Conservation (phyloP, 1,140 invertebrate genomes). For the Drosophila watanabei region DNA sequence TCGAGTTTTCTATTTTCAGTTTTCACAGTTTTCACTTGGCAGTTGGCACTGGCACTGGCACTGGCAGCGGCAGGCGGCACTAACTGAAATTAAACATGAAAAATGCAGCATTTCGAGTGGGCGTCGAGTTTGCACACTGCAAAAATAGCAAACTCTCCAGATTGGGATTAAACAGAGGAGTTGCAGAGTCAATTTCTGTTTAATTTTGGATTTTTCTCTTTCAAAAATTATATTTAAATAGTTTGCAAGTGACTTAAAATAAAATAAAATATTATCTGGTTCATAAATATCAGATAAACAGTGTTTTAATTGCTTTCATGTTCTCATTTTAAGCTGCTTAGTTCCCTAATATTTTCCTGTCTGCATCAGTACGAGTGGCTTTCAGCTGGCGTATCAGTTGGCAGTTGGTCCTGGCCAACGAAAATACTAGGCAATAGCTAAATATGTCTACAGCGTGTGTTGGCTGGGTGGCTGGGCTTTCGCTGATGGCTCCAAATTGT, state of each 20-base stretch:
- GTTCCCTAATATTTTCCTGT: not conserved
- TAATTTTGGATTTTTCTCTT: not conserved
- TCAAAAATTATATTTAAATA: not conserved
- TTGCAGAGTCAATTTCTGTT: not conserved
- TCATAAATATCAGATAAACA: not conserved
- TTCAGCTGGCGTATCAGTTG: constrained; percentile 26
- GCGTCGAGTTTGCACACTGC: constrained; percentile 2
- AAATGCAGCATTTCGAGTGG: constrained; percentile 62
- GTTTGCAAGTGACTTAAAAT: not conserved
- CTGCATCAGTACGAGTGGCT: constrained; percentile 2
- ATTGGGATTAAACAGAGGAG: not conserved
- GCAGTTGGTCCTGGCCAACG: constrained; percentile 23
- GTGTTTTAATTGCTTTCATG: not conserved
- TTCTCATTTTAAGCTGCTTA: not conserved
- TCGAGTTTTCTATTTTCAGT: constrained; percentile 37
- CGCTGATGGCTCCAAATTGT: constrained; percentile 42
- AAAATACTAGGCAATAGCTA: constrained; percentile 41
- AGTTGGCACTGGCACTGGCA: constrained; percentile 20
- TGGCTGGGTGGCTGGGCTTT: not conserved
- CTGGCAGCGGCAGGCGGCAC: constrained; percentile 45
- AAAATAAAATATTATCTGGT: no score
- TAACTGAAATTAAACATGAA: constrained; percentile 84
- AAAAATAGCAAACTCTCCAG: not conserved
- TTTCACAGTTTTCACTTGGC: constrained; percentile 28
- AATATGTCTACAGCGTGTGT: constrained; percentile 13